phyloP scores from a whole-genome alignment of 2,888 invertebrate species.

The Beris morrisii region DNA sequence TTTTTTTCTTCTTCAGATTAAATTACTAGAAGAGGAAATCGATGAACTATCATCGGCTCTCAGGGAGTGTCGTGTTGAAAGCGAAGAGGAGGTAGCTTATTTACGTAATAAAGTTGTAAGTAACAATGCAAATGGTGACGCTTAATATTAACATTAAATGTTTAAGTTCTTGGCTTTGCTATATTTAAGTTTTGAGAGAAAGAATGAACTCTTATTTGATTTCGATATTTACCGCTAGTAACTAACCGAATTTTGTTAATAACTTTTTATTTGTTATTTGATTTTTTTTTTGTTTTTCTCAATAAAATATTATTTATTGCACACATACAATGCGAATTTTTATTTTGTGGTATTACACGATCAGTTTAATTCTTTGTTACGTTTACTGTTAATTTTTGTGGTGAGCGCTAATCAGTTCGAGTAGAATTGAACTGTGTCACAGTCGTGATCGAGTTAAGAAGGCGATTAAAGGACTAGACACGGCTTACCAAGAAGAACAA shows the following conservation, averaged over 20 bases:
- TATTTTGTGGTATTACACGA: slow-evolving; percentile 15
- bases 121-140: slow-evolving; percentile 45
- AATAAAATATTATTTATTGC: slow-evolving; percentile 11
- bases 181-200: no score
- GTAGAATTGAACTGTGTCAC: no score
- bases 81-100: slow-evolving; percentile 60
- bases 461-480: no score
- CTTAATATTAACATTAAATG: not conserved
- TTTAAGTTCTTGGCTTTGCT: not conserved
- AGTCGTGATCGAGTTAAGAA: no score
- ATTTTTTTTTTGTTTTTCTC: no score
- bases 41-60: slow-evolving; percentile 72
- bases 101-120: slow-evolving; percentile 63
- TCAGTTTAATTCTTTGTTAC: slow-evolving; percentile 37
- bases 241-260: not conserved
- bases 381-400: slow-evolving; percentile 33
- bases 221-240: not conserved
- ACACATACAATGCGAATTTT: slow-evolving; percentile 7
- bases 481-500: no score
- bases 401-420: no score
- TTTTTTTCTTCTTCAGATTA: slow-evolving; percentile 48
- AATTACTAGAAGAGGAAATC: slow-evolving; percentile 72
- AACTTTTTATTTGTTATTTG: not conserved
- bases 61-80: slow-evolving; percentile 57
- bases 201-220: no score